Conservation (phyloP, 2,113 vertebrate genomes). For the Ceyx cyanopectus region DNA sequence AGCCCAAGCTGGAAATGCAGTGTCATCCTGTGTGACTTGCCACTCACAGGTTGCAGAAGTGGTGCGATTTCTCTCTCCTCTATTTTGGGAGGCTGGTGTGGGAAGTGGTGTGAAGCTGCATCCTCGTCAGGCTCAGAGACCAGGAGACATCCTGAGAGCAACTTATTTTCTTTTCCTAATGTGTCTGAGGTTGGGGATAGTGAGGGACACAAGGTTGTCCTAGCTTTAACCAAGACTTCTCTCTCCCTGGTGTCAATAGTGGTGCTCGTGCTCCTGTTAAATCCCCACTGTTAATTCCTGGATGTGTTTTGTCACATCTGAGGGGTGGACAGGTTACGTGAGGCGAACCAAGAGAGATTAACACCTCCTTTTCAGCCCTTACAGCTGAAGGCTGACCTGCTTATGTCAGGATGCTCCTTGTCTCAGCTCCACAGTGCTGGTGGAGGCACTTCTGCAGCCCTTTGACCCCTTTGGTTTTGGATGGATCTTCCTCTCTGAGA, state of each 20-base stretch:
- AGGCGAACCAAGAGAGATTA: rapidly evolving
- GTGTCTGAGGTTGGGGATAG: background rate
- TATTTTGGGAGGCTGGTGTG: constrained; percentile 14
- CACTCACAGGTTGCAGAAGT: background rate
- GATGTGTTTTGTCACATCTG: background rate
- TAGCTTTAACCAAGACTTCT: background rate
- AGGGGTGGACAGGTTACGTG: background rate
- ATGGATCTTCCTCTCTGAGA: background rate
- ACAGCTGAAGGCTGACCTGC: background rate
- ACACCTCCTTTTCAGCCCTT: background rate
- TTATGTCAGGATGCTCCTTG: background rate
- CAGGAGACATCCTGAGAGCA: background rate
- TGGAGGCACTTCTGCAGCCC: background rate
- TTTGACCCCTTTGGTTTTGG: background rate
- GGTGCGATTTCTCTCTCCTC: background rate
- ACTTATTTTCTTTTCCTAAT: background rate
- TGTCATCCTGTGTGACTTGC: background rate
- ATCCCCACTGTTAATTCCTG: background rate
- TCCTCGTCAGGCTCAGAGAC: background rate
- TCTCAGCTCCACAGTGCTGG: background rate
- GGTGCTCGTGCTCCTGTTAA: rapidly evolving
- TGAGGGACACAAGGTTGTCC: background rate
- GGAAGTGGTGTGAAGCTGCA: background rate
- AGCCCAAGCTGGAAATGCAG: background rate
- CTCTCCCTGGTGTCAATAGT: background rate